Base-by-base conservation (phyloP, 2,797 vertebrate genomes). In the Falco peregrinus region DNA sequence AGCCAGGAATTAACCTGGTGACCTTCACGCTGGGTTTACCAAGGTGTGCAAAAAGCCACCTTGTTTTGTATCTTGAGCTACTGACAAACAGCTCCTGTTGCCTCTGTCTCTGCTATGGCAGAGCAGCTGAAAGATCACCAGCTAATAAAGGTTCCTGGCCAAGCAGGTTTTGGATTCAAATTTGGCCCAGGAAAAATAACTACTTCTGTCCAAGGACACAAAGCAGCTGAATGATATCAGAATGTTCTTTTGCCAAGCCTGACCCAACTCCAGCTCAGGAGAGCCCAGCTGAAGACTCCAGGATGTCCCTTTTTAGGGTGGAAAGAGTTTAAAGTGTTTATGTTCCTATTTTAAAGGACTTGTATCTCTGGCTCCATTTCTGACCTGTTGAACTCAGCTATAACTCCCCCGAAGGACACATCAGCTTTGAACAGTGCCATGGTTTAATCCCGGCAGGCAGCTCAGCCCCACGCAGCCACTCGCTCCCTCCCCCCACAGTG, bases 141-240 rank as follows among this genome's bases (percentile, higher is more conserved):
- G 64, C 45, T 82, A 76, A 65, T 89, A 70, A 89, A 85, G 31
- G 28, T 41, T 92, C 68, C 79, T 83, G 64, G 85, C 76, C 68
- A 95, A 87, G 53, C 39, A 68, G 37, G 57, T 31, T 94, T 85
- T 70, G 41, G 28, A 91, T 71, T 85, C 33, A 64, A 64, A 93
- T 59, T 87, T 80, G 57, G 87, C n/a, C 82, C 57, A 83, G 48
- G 25, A 90, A 93, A 67, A 89, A 75, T 26, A 53, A 64, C 57
- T 70, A 9, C 31, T 87, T 82, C 71, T 85, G 28, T 77, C 93
- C 79, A 91, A 93, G 85, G 90, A 82, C 84, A 70, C 22, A 61
- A 82, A 92, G 81, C 67, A 87, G 63, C 31, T 61, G 43, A 89
- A 70, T 82, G 5, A 88, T 79, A 96, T 90, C 86, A 90, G 71